These are phyloP conservation scores for Cotesia congregata DNA, from an alignment of 2,888 invertebrate species.

Conservation along the genomic window DNA sequence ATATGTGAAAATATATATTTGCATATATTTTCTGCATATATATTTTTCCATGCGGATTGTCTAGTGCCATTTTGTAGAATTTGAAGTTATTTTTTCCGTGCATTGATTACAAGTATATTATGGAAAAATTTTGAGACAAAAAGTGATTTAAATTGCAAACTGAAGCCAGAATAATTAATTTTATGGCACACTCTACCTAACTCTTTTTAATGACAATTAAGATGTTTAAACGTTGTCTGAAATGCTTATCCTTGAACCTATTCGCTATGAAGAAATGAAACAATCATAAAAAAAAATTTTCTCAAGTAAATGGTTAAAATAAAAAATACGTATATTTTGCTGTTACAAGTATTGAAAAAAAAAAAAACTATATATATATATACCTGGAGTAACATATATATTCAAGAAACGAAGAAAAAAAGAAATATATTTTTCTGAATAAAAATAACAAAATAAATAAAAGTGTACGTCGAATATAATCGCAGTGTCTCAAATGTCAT, in stretches of 20 bases:
- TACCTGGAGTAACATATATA: slow-evolving; percentile 27
- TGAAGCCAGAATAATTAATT: neutral
- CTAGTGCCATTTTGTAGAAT: no score
- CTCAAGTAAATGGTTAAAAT: slow-evolving; percentile 14
- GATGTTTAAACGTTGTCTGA: slow-evolving; percentile 7
- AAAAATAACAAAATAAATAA: slow-evolving; percentile 46
- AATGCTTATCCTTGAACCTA: slow-evolving; percentile 12
- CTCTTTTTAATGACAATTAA: neutral
- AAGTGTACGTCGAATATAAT: slow-evolving; percentile 38
- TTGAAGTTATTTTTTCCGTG: no score
- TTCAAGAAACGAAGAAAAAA: slow-evolving; percentile 32
- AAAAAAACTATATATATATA: neutral
- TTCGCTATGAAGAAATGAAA: slow-evolving; percentile 32
- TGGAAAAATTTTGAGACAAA: no score
- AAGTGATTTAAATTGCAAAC: neutral
- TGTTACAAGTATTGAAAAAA: slow-evolving; percentile 13
- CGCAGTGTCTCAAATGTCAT: slow-evolving; percentile 22
- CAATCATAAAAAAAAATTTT: slow-evolving; percentile 45
- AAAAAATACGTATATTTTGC: slow-evolving; percentile 2
- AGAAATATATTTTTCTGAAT: slow-evolving; percentile 55
- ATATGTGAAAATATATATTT: no score
- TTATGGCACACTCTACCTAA: neutral
- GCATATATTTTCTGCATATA: no score
- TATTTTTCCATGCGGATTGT: no score
- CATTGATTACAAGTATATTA: no score